phyloP scores from a whole-genome alignment of 1,140 invertebrate genomes.

The Oryctes rhinoceros region DNA sequence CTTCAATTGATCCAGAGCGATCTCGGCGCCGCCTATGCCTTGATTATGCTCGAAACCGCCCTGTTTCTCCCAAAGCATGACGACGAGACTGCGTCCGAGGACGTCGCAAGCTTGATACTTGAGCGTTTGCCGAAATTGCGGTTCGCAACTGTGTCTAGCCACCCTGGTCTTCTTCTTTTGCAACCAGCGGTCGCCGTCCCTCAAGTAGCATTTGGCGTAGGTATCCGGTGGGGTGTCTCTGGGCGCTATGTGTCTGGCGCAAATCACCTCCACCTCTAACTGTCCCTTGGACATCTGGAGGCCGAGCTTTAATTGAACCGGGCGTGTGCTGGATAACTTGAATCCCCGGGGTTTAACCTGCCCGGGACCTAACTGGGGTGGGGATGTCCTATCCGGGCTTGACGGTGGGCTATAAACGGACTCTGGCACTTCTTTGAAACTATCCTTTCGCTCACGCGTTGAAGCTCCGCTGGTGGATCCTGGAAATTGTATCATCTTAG shows the following conservation, averaged over 20 bases:
- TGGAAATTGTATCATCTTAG: neutral
- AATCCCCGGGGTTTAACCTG: constrained; percentile 80
- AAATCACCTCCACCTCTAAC: constrained; percentile 85
- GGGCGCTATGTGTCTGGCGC: constrained; percentile 63
- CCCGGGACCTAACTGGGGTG: constrained; percentile 72
- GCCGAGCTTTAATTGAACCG: constrained; percentile 86
- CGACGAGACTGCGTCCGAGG: constrained; percentile 82
- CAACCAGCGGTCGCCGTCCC: constrained; percentile 85
- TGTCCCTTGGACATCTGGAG: constrained; percentile 91
- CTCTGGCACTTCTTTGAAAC: constrained; percentile 57
- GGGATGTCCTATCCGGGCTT: constrained; percentile 60
- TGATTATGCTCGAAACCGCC: constrained; percentile 88
- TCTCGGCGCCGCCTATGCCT: constrained; percentile 84
- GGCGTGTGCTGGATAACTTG: constrained; percentile 70
- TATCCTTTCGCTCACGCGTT: constrained; percentile 54
- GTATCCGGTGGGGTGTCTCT: constrained; percentile 75
- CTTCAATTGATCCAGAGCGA: constrained; percentile 81
- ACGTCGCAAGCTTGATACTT: constrained; percentile 88
- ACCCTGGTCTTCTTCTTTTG: constrained; percentile 89
- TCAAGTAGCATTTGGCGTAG: constrained; percentile 93
- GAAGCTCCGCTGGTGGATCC: constrained; percentile 50
- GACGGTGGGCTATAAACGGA: constrained; percentile 63
- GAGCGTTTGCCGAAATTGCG: constrained; percentile 86
- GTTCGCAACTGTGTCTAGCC: constrained; percentile 79
- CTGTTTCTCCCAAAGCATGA: constrained; percentile 90